Percentiles rank a stretch among this genome's conserved stretches.
Conservation (phyloP, 2,888 invertebrate species). For the Amblyjoppa proteus region DNA sequence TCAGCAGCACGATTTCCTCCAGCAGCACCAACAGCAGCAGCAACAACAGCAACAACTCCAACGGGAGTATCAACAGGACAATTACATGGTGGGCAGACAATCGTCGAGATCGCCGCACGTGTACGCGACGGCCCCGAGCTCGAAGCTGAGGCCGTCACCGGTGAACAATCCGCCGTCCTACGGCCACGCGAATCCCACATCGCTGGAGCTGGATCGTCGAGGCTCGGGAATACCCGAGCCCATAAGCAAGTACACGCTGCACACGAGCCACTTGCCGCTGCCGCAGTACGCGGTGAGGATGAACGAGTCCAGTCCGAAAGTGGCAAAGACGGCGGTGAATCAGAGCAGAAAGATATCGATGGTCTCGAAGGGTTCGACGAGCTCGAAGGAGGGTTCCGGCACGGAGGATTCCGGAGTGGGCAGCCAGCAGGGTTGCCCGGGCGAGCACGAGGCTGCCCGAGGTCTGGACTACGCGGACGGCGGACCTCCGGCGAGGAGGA, state of each 20-base stretch:
- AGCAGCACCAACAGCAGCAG: slow-evolving; percentile 74
- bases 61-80: slow-evolving; percentile 68
- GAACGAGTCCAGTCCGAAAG: slow-evolving; percentile 88
- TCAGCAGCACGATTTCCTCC: slow-evolving; percentile 73
- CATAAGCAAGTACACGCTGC: slow-evolving; percentile 88
- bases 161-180: slow-evolving; percentile 83
- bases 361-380: slow-evolving; percentile 85
- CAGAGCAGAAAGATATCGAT: slow-evolving; percentile 88
- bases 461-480: slow-evolving; percentile 82
- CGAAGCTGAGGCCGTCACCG: slow-evolving; percentile 84
- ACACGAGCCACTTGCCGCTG: slow-evolving; percentile 90
- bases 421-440: slow-evolving; percentile 81
- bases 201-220: slow-evolving; percentile 67
- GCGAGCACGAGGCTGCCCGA: slow-evolving; percentile 78
- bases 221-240: slow-evolving; percentile 79
- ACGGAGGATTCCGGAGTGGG: slow-evolving; percentile 90
- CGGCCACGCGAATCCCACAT: slow-evolving; percentile 56
- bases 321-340: slow-evolving; percentile 91
- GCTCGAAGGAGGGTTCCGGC: slow-evolving; percentile 87
- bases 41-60: slow-evolving; percentile 45
- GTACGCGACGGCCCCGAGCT: slow-evolving; percentile 82
- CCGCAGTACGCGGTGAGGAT: slow-evolving; percentile 90
- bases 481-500: slow-evolving; percentile 72
- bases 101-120: slow-evolving; percentile 65
- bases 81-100: slow-evolving; percentile 71